Base-by-base conservation (phyloP, 2,797 vertebrate species). In the Uromys caudimaculatus region DNA sequence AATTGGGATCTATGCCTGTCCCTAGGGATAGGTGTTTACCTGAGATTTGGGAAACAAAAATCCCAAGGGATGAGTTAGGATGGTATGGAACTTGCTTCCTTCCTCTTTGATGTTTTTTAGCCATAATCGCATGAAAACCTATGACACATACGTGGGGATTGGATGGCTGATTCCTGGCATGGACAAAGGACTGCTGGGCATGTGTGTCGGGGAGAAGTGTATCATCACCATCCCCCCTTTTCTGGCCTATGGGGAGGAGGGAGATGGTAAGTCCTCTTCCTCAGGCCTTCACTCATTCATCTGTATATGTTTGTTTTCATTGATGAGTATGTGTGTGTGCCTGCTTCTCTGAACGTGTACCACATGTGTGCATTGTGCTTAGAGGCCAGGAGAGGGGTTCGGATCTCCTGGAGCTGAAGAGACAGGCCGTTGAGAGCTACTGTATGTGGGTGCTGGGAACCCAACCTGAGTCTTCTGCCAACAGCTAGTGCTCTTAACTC, bases 81-180 rank as follows among this genome's bases (percentile, higher is more conserved):
- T 14, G 3, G 1, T 35, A 16, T 75, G 64, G 60, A 78, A 29
- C 81, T 29, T 75, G 11, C 16, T 23, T 56, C 11, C 56, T 85
- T 77, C 93, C 62, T 54, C 32, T 13, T 91, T 97, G 85, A 1
- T 76, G 96, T 95, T 19, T 29, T 47, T 50, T 10, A 99, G 99
- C 98, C 99, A 99, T 97, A 99, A 99, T 93, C 99, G 99, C 56
- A 99, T 99, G 99, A 98, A 99, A 52, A 99, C 99, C 0, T 99
- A 99, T 0, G 99, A 99, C 97, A 99, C 99, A 0, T 99, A 99
- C 0, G 99, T 99, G 73, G 99, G 99, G 58, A 99, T 99, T n/a
- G 99, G 99, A 13, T 99, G 99, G 99, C 99, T 99, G 97, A 99
- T 99, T 71, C 99, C 99, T 0, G 99, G 99, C 9, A 99, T 99